Base-by-base conservation (phyloP, 2,113 vertebrate genomes). In the Apodemus speciosus region DNA sequence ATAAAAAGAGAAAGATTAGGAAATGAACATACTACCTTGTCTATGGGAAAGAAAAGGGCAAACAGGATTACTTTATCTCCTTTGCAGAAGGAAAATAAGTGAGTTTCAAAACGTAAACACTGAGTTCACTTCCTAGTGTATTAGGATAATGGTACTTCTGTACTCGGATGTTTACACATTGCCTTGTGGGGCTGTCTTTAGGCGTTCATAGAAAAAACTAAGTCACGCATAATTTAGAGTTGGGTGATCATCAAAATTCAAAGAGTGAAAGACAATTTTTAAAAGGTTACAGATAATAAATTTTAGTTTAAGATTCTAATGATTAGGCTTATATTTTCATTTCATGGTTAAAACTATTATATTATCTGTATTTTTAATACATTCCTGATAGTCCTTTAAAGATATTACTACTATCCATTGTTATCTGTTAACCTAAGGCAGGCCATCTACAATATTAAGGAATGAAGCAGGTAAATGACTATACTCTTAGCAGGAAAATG, bases 241-340 rank as follows among this genome's bases (percentile, higher is more conserved):
- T 58, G 20, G 11, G 0, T 21, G 68, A 72, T n/a, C n/a, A 62
- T 69, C 53, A 90, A 89, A 89, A 89, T 87, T 86, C 13, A 62
- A 56, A 79, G 40, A 94, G n/a, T 83, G 25, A 86, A 72, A 71
- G 62, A 79, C 25, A 5, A 6, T 68, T 91, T 90, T 21, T 7
- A 21, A 91, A 92, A n/a, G 10, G 0, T 11, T 49, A 43, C 0
- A 9, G 51, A 72, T 83, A 23, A 23, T 49, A 40, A 79, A 5
- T 92, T n/a, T 88, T 92, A 66, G n/a, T 92, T 60, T 86, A 77
- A 46, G 60, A 77, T 87, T 89, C 25, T 56, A 80, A 60, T 72
- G 66, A 35, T 88, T 73, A 69, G 27, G 84, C 53, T 87, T 10
- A 51, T 73, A 2, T 79, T 92, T 92, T 32, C 30, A 85, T 93